These are phyloP conservation scores for Glaucomys volans DNA, from an alignment of 2,113 vertebrate genomes.

Conservation along the genomic window DNA sequence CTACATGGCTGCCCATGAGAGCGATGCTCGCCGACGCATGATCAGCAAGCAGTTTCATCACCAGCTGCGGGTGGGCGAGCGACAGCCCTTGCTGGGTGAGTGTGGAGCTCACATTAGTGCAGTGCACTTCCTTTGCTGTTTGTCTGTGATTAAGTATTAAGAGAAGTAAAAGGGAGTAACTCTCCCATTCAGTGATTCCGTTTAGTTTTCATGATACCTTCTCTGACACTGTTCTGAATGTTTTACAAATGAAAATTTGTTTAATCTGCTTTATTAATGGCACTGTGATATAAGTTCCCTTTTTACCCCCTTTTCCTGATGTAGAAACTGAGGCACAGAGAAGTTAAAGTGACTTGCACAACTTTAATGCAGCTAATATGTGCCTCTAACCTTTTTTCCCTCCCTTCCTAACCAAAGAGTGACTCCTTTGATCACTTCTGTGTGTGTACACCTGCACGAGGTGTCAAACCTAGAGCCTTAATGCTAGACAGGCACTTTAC, in stretches of 20 bases:
- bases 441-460: neutral
- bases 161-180: neutral
- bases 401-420: neutral
- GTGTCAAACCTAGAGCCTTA: neutral
- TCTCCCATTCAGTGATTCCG: neutral
- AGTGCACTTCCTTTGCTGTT: neutral
- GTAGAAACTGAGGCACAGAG: neutral
- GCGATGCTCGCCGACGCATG: slow-evolving; percentile 94
- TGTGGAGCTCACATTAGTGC: neutral
- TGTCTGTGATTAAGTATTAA: neutral
- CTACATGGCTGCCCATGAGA: slow-evolving; percentile 96
- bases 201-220: neutral
- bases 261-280: neutral
- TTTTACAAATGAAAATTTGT: neutral
- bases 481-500: neutral
- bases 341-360: neutral
- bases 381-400: neutral
- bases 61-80: slow-evolving; percentile 94
- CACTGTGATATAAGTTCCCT: neutral
- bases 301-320: neutral
- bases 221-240: neutral
- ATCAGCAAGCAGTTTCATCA: slow-evolving; percentile 98
- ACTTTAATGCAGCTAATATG: neutral
- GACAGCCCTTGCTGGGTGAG: slow-evolving; percentile 94
- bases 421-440: neutral